A percentile compares a stretch with the other conserved stretches of the same genome.
These are phyloP conservation scores for Caligus rogercresseyi DNA, from an alignment of 1,140 invertebrate species.

Conservation along the genomic window DNA sequence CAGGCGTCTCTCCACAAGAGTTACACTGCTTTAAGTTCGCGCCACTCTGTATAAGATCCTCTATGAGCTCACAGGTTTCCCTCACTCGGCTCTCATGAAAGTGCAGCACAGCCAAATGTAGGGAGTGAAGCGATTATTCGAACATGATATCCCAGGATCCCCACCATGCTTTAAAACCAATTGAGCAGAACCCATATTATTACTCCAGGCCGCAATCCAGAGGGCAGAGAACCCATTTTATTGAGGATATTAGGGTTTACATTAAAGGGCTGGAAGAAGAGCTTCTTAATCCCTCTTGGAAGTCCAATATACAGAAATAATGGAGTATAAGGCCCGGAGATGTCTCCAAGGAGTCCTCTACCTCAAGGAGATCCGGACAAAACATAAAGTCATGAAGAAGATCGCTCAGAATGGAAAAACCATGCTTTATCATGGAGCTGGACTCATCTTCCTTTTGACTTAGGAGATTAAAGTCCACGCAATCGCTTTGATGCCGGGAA, in stretches of 20 bases:
- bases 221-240: constrained; percentile 7
- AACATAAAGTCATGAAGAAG: not conserved
- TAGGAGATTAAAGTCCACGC: not conserved
- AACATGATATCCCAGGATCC: not conserved
- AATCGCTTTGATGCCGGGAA: not conserved
- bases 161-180: not conserved
- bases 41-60: not conserved
- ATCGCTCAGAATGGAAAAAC: not conserved
- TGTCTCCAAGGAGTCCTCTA: not conserved
- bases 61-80: constrained; percentile 10
- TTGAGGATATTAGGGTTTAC: constrained; percentile 10
- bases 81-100: not conserved
- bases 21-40: not conserved
- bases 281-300: not conserved
- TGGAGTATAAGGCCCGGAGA: constrained; percentile 10
- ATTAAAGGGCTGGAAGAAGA: constrained; percentile 3
- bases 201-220: not conserved
- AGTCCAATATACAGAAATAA: constrained; percentile 1
- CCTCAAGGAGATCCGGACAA: constrained; percentile 4
- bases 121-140: not conserved
- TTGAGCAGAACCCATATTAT: not conserved
- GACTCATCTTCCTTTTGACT: not conserved
- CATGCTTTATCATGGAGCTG: not conserved
- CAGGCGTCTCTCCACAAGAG: not conserved
- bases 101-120: constrained; percentile 1